Conservation (phyloP, 2,888 invertebrate genomes). For the Habrosyne pyritoides region DNA sequence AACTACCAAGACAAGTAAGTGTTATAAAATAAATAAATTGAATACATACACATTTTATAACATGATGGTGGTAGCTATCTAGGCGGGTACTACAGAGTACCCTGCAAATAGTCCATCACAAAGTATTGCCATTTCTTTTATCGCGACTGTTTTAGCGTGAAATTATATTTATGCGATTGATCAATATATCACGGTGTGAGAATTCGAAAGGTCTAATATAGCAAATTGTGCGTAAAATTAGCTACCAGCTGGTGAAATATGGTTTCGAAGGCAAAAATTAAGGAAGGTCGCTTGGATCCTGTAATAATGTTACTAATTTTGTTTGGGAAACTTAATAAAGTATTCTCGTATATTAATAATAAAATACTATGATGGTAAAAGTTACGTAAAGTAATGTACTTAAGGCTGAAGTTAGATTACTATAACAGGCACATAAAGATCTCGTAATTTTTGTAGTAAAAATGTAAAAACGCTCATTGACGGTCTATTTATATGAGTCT, state of each 20-base stretch:
- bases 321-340: slow-evolving; percentile 16
- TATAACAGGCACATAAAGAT: no score
- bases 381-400: no score
- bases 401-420: neutral
- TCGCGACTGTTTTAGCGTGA: neutral
- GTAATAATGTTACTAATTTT: neutral
- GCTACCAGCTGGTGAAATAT: slow-evolving; percentile 39
- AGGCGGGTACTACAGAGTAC: no score
- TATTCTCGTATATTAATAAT: slow-evolving; percentile 12
- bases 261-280: slow-evolving; percentile 24
- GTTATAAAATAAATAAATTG: no score
- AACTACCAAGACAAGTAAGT: no score
- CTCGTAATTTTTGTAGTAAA: no score
- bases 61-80: no score
- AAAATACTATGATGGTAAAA: slow-evolving; percentile 9
- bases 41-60: no score
- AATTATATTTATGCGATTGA: slow-evolving; percentile 26
- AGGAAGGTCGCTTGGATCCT: slow-evolving; percentile 12
- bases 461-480: no score
- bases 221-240: slow-evolving; percentile 55
- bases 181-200: slow-evolving; percentile 42
- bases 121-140: neutral
- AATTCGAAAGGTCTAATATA: slow-evolving; percentile 45
- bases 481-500: no score
- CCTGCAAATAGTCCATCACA: no score